A percentile compares a stretch with the other conserved stretches of the same genome.
These are phyloP conservation scores for Drosophila sp. DNA, from an alignment of 1,140 invertebrate genomes.

Conservation along the genomic window DNA sequence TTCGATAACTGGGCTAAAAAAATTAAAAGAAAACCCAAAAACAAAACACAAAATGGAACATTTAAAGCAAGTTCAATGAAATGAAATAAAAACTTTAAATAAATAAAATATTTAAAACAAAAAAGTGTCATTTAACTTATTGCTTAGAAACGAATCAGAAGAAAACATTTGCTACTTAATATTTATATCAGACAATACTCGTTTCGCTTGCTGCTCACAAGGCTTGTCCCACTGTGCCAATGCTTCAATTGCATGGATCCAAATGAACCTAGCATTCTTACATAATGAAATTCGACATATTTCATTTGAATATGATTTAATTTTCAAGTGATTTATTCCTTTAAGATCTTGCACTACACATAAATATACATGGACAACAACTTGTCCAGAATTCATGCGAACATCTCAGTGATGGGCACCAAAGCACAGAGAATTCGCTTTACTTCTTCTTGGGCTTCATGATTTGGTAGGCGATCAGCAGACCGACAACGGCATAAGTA, in stretches of 20 bases:
- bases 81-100: conserved; percentile 83
- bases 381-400: conserved; percentile 16
- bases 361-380: conserved; percentile 52
- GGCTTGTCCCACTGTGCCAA: background rate
- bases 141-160: no score
- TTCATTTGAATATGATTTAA: conserved; percentile 39
- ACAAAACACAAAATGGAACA: conserved; percentile 52
- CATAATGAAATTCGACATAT: conserved; percentile 51
- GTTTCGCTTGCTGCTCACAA: background rate
- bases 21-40: conserved; percentile 16
- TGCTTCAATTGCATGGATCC: background rate
- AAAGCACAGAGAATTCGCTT: conserved; percentile 9
- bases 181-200: background rate
- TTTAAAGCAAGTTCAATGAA: conserved; percentile 79
- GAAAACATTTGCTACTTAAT: no score
- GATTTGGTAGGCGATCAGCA: conserved; percentile 86
- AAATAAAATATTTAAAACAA: conserved; percentile 80
- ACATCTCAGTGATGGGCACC: conserved; percentile 1
- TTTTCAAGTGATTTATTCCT: conserved; percentile 72
- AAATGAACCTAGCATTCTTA: conserved; percentile 32
- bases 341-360: conserved; percentile 71
- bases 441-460: conserved; percentile 88
- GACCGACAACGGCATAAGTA: conserved; percentile 87
- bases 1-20: conserved; percentile 59
- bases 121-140: conserved; percentile 4